Evolutionary conservation across 2,797 vertebrate species (phyloP), one percentile per base, ranked within the genome.

Genomic region (Eremophila alpestris): DNA sequence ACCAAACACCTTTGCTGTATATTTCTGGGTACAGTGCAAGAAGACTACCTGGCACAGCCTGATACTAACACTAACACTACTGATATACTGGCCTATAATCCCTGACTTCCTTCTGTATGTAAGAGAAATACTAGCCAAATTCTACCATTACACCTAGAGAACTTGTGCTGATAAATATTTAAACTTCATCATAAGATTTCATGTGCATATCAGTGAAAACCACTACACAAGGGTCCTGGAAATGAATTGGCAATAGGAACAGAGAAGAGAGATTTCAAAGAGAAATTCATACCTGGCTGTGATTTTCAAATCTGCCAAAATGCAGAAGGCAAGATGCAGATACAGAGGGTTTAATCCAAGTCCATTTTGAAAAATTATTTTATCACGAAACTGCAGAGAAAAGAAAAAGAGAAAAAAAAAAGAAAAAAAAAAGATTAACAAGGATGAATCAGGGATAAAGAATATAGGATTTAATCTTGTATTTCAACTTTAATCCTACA

Each of bases 401-500:
- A 51, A 71, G 23, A n/a, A 75, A 41, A 68, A 45, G 48, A n/a
- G 19, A 11, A 38, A 38, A 38, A 16, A 41, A 41, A 41, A 41
- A 41, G 16, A 16, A 16, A 41, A 23, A 64, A 67, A 46, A 51
- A 40, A 36, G 0, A 87, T 56, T 80, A 80, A 59, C 10, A 60
- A 38, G 40, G 36, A 89, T 87, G 29, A 86, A 77, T 64, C n/a
- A 59, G 41, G 41, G 30, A 63, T 70, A 84, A 88, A 95, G 36
- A 67, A 82, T n/a, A 84, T 12, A 90, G 34, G 16, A 88, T 67
- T 82, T 38, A 38, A 79, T 74, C 38, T 84, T 92, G 38, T 81
- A 85, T 86, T 95, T 78, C 45, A 84, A 76, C 49, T 88, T 84
- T 82, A 91, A 94, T 90, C 70, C 45, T 56, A 64, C 30, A n/a